Evolutionary conservation across 2,888 invertebrate species (phyloP), one percentile per base, ranked within the genome.

Genomic region (Lasioglossum marginatum): DNA sequence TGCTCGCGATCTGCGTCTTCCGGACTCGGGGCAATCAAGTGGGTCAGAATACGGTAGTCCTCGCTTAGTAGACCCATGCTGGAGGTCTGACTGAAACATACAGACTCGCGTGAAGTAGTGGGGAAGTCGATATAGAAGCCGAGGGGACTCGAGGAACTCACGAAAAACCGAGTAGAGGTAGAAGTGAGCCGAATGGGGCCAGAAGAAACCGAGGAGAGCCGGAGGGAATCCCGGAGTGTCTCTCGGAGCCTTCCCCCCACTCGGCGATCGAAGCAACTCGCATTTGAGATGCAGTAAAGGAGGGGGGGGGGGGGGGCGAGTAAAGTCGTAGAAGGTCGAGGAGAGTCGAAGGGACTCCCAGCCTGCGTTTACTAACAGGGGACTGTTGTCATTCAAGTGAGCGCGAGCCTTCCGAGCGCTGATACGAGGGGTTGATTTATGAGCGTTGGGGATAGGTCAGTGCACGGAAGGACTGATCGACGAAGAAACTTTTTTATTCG

Each of bases 1-100:
- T 77, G 82, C 77, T 76, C 73, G 82, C 79, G 71, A 84, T 86
- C 83, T 81, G 88, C 80, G 84, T 76, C 80, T 82, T 82, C 70
- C 71, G 86, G 82, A 86, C 68, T 86, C 83, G 84, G 66, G 68
- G 52, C 71, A 79, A 78, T 71, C 63, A 79, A 19, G 48, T 82
- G 74, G 71, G 66, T 23, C 77, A 74, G 16, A 72, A 10, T 37
- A 31, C 31, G 8, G 19, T 16, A 78, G 70, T 31, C 48, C 74
- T 34, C 27, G 66, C 12, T 16, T 16, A 60, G 60, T 60, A 27
- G 27, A 60, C 27, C 27, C 27, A 12, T 27, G n/a, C 57, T 60
- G 27, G 4, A 10, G 4, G 60, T 27, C 14, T 27, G 4, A 12
- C 27, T 12, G 12, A 43, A n/a, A 27, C 12, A 12, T 57, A 12